Evolutionary conservation across 2,888 invertebrate genomes (phyloP).

Genomic region (Ashinkailepas kermadecensis): DNA sequence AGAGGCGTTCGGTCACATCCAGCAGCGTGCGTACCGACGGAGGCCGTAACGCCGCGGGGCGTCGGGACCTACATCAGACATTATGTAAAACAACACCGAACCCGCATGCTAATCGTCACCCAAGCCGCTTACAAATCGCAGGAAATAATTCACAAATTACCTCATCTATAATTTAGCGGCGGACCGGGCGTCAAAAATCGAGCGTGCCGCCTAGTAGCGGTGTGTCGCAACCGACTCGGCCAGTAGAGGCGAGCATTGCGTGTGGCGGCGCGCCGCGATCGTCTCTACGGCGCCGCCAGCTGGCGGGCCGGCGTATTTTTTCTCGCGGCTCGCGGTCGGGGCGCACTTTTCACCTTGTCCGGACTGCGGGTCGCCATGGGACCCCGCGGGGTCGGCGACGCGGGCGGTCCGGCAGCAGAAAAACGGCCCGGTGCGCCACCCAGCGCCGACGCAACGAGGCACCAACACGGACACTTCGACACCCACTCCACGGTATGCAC

Average conservation of each 20-base stretch:
- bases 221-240: background rate
- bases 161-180: constrained; percentile 23
- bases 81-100: constrained; percentile 9
- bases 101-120: constrained; percentile 17
- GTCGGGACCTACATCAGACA: background rate
- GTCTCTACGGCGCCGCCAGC: background rate
- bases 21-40: too few species aligned
- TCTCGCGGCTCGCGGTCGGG: background rate
- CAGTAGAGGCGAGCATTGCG: background rate
- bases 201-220: constrained; percentile 1
- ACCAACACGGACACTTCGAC: background rate
- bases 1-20: too few species aligned
- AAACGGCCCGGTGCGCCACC: background rate
- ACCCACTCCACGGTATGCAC: background rate
- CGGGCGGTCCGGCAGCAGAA: background rate
- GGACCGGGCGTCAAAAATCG: constrained; percentile 1
- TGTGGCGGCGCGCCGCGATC: background rate
- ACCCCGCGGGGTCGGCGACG: background rate
- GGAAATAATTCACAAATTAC: constrained; percentile 20
- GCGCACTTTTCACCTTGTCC: constrained; percentile 14
- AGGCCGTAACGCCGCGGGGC: background rate
- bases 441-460: background rate
- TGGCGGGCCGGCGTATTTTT: background rate
- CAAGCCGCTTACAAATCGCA: constrained; percentile 11
- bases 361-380: background rate